Base-by-base conservation (phyloP, 2,888 invertebrate genomes). In the Elmis aenea region DNA sequence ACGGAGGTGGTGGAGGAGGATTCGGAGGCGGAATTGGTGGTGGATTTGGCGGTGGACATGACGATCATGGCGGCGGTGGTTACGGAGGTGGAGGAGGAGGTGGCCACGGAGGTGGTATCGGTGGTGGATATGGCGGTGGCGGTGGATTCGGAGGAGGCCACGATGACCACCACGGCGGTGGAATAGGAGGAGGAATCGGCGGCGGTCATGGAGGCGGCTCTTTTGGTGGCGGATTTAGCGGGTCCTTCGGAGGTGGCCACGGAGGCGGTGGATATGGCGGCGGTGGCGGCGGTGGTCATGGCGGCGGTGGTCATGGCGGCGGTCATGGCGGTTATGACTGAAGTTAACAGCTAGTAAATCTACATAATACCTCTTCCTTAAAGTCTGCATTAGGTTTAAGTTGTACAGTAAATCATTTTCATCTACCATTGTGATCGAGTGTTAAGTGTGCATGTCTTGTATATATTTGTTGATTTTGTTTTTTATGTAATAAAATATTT, bases 111-210 rank as follows among this genome's bases (percentile, higher is more conserved):
- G 33, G 43, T 9, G 38, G 42, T 8, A n/a, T 24, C 20, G 50
- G 48, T 14, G 26, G 26, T 5, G 40, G 46, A 13, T 27, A 33
- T 26, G 38, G 27, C 18, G 24, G 24, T 3, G 31, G 72, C 68
- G 45, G 72, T 69, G 55, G 69, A 66, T 18, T 69, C 64, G 44
- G 71, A 68, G 38, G 57, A 69, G 64, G 12, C 62, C 27, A 36
- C 12, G 38, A 40, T 25, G 48, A 42, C 10, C 36, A 38, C 26
- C 30, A 39, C 18, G 34, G 42, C 10, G 51, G 37, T 6, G 39
- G 39, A 3, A 42, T 37, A 9, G 38, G 35, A 5, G n/a, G n/a
- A n/a, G n/a, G n/a, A n/a, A n/a, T 35, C 9, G 38, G 42, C 2
- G 38, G 44, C n/a, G 44, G 38, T 13, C 25, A 23, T 5, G 30